These are phyloP conservation scores for Drosophila bifasciata DNA, from an alignment of 1,140 invertebrate species.

Conservation along the genomic window DNA sequence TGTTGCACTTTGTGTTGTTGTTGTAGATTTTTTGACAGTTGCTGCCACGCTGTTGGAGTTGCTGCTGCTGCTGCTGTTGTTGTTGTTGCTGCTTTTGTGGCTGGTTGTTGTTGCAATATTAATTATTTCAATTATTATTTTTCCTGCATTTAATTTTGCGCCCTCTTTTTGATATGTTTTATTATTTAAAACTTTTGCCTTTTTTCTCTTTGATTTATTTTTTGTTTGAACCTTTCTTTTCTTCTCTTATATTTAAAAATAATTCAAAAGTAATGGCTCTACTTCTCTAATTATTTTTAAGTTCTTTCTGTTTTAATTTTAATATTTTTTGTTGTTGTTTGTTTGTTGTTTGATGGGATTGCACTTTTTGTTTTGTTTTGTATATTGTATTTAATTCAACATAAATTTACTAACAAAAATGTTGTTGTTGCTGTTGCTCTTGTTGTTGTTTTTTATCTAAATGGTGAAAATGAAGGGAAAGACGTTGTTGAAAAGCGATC, in stretches of 20 bases:
- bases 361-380: slow-evolving; percentile 63
- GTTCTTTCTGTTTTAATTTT: slow-evolving; percentile 44
- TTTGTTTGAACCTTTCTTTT: slow-evolving; percentile 37
- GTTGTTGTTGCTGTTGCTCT: slow-evolving; percentile 57
- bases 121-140: slow-evolving; percentile 67
- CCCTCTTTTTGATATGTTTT: slow-evolving; percentile 75
- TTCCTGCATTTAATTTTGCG: slow-evolving; percentile 48
- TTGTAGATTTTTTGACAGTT: slow-evolving; percentile 65
- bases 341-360: slow-evolving; percentile 59
- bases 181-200: slow-evolving; percentile 49
- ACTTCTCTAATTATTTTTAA: slow-evolving; percentile 79
- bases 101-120: slow-evolving; percentile 27
- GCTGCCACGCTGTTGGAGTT: slow-evolving; percentile 47
- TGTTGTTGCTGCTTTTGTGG: slow-evolving; percentile 1
- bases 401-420: slow-evolving; percentile 81
- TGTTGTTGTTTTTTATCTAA: slow-evolving; percentile 69
- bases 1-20: slow-evolving; percentile 54
- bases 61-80: slow-evolving; percentile 24
- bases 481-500: slow-evolving; percentile 38
- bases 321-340: slow-evolving; percentile 47
- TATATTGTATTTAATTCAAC: slow-evolving; percentile 65
- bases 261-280: slow-evolving; percentile 76
- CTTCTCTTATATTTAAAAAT: slow-evolving; percentile 61
- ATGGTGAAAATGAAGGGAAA: slow-evolving; percentile 41
- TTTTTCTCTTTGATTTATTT: slow-evolving; percentile 1